Base-by-base conservation (phyloP, 2,888 invertebrate species). In the Eubasilissa splendida region DNA sequence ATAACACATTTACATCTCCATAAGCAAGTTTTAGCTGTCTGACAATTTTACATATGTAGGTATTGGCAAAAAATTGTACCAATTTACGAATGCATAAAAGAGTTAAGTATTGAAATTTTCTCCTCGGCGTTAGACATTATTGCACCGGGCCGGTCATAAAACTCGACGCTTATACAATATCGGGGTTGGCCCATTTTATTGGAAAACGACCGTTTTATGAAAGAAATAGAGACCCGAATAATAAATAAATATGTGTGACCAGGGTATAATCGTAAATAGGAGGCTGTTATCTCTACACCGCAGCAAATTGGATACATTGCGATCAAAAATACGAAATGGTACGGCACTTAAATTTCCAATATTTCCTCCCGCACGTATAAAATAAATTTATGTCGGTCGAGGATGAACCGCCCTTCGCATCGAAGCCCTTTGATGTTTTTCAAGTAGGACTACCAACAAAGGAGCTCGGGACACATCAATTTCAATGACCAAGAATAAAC, bases 221-320 rank as follows among this genome's bases (percentile, higher is more conserved):
- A 68, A 68, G 68, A 68, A 68, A 68, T 50, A 52, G 68, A 68
- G 3, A n/a, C 14, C 14, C 52, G 68, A 68, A 68, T 42, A 68
- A 78, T 75, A 81, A 81, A 81, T 81, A 76, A 81, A 81, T 81
- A 76, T 79, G 63, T 56, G 70, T 56, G 73, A 60, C 79, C 79
- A 53, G 63, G 70, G 63, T 65, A 71, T 71, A 79, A 79, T 81
- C 58, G 59, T 74, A 81, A 81, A 79, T 79, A 70, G 63, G 79
- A 14, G 65, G 76, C 63, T 63, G 81, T 81, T 81, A 81, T 81
- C 81, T 81, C 58, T 76, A 53, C 76, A 59, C 75, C 79, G 79
- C 79, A 79, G 79, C 79, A 76, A 81, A 81, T 81, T 81, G 81
- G 81, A 79, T 79, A 78, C 65, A 79, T 81, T 75, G 65, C 63